phyloP scores from a whole-genome alignment of 2,113 vertebrate species.

The Seriola quinqueradiata region DNA sequence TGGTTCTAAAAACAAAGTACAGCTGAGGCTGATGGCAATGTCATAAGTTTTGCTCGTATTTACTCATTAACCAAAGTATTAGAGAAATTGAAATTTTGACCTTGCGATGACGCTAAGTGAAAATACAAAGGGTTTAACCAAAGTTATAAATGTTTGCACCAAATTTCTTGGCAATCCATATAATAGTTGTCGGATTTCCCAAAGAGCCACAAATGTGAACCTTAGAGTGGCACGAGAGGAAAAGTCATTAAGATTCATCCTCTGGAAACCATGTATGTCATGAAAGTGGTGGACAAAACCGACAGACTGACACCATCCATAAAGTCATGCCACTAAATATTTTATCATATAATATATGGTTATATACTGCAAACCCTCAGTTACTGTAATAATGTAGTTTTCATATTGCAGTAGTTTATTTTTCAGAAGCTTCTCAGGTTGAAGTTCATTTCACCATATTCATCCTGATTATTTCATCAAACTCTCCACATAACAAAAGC shows the following conservation, averaged over 20 bases:
- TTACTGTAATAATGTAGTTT: background rate
- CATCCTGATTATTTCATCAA: slow-evolving; percentile 11
- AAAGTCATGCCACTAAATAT: no score
- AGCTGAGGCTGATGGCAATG: background rate
- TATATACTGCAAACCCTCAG: background rate
- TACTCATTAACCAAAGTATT: background rate
- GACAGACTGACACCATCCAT: background rate
- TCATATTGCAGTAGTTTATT: background rate
- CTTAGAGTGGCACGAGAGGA: no score
- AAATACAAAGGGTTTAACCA: background rate
- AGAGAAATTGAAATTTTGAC: background rate
- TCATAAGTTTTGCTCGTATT: background rate
- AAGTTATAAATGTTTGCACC: background rate
- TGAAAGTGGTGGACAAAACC: background rate
- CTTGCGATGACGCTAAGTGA: background rate
- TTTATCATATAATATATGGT: background rate
- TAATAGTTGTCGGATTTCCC: background rate
- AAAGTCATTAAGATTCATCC: no score
- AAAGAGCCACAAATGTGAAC: no score
- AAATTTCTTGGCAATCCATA: background rate
- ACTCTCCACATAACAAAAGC: slow-evolving; percentile 41
- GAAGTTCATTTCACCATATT: background rate
- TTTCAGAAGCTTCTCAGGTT: slow-evolving; percentile 8
- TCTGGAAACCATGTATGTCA: no score
- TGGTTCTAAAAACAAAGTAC: background rate